A percentile compares a stretch with the other conserved stretches of the same genome.
Evolutionary conservation across 2,888 invertebrate species (phyloP).

Genomic region (Diadegma fenestrale): DNA sequence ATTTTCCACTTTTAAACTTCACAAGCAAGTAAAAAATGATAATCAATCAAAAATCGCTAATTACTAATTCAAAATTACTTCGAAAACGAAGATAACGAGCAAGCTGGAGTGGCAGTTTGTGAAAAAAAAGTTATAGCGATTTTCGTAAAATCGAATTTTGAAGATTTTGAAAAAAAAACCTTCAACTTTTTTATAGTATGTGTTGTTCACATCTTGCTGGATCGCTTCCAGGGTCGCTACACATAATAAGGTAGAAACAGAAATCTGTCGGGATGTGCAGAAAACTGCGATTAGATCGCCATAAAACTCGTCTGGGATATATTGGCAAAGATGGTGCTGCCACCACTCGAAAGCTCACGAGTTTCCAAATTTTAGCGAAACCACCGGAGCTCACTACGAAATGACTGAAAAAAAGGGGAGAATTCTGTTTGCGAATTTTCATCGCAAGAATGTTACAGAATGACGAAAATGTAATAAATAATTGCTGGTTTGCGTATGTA

Average conservation of each 20-base stretch:
- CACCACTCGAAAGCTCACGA: neutral
- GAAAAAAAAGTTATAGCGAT: no score
- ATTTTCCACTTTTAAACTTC: no score
- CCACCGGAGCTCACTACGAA: neutral
- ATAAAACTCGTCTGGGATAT: neutral
- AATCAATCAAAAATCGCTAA: no score
- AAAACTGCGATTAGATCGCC: constrained; percentile 22
- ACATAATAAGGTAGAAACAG: neutral
- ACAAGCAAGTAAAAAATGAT: no score
- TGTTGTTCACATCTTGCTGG: no score
- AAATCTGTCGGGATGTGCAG: constrained; percentile 4
- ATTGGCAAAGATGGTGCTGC: constrained; percentile 29
- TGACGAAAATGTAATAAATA: neutral
- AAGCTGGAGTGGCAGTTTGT: no score
- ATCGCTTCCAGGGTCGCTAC: no score
- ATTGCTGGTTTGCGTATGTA: neutral
- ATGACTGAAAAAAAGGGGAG: neutral
- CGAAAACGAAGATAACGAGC: no score
- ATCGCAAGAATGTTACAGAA: neutral
- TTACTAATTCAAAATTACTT: no score
- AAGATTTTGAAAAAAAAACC: no score
- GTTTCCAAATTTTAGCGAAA: neutral
- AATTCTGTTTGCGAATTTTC: neutral
- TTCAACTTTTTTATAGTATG: no score
- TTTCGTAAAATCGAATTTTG: no score